Conservation (phyloP, 2,797 vertebrate species). For the Trachurus trachurus region DNA sequence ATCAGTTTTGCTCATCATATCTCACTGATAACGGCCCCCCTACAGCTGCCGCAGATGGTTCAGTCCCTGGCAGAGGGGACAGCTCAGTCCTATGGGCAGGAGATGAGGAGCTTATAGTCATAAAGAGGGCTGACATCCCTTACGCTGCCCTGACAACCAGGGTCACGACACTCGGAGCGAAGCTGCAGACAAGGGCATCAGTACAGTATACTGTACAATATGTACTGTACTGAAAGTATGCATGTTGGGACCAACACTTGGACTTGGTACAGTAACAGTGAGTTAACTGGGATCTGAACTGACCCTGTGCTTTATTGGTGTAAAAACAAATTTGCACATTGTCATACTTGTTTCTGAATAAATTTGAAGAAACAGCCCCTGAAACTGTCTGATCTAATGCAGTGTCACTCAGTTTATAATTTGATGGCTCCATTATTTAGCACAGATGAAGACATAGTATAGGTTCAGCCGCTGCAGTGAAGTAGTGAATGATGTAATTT, state of each 20-base stretch:
- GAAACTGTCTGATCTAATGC: neutral
- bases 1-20: slow-evolving; percentile 11
- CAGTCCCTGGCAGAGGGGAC: slow-evolving; percentile 27
- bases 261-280: neutral
- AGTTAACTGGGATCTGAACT: neutral
- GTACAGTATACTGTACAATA: neutral
- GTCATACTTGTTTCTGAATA: no score
- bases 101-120: slow-evolving; percentile 46
- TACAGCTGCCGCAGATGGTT: slow-evolving; percentile 35
- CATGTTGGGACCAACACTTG: neutral
- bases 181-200: slow-evolving; percentile 17
- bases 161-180: slow-evolving; percentile 34
- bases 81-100: slow-evolving; percentile 49
- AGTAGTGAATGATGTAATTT: neutral
- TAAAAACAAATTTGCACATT: no score
- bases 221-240: neutral
- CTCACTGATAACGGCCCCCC: neutral
- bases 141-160: slow-evolving; percentile 46
- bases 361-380: no score
- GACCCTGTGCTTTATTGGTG: no score
- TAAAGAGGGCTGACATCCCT: slow-evolving; percentile 18
- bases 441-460: neutral
- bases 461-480: neutral
- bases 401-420: neutral
- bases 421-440: neutral